Base-by-base conservation (phyloP, 2,113 vertebrate species). In the Podiceps cristatus region DNA sequence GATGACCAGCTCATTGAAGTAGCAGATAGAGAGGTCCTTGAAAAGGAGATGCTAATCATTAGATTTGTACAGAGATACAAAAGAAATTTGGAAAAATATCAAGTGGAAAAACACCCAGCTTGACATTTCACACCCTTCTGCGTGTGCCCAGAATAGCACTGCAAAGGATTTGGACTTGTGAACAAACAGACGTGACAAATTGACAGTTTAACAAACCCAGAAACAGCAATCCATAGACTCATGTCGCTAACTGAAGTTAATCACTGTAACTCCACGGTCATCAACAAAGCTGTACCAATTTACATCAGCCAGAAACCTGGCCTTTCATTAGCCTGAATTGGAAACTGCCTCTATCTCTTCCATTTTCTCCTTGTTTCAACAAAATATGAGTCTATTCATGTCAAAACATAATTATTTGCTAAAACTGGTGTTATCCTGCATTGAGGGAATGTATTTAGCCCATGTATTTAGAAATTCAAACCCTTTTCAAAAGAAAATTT, bases 51-150 rank as follows among this genome's bases (percentile, higher is more conserved):
- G 84, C 37, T 86, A 93, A 87, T 76, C 1, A 4, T 77, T 78
- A 74, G 45, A 86, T 76, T 89, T 93, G 87, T 91, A 73, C 45
- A 95, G 63, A 78, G 31, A 56, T 42, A 92, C 72, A 91, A 90
- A 97, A 94, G 79, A 86, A 88, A 94, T 84, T 4, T 78, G 95
- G 95, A 94, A 94, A 95, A 96, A 73, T n/a, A 93, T 78, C 95
- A 96, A 97, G 88, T 78, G 66, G 66, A 88, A 93, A 95, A 96
- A 68, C 71, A 73, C 35, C 72, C 85, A 58, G 72, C 76, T 90
- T 96, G 93, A 96, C 81, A 96, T 96, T 97, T 95, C 95, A 95
- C 95, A 96, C 90, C 50, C 72, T 93, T 95, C 84, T 87, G 58
- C n/a, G 7, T 73, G 86, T 35, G 50, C 88, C 93, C 86, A 93